Conservation (phyloP, 2,797 vertebrate species). For the Ceyx erithaca region DNA sequence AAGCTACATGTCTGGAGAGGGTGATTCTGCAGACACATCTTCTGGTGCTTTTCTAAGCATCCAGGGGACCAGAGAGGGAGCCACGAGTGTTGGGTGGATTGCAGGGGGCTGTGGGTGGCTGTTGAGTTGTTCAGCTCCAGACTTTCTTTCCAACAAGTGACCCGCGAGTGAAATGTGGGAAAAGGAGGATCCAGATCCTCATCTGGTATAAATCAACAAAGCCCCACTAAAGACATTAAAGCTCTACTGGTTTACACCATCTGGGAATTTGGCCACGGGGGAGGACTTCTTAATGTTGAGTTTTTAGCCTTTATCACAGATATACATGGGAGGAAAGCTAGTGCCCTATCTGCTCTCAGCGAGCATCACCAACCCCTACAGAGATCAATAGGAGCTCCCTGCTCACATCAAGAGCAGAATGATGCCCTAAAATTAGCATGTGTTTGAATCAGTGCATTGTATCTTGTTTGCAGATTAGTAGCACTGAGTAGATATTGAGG, state of each 20-base stretch:
- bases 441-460: constrained; percentile 51
- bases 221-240: constrained; percentile 53
- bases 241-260: constrained; percentile 48
- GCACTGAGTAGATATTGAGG: constrained; percentile 54
- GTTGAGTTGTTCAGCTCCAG: background rate
- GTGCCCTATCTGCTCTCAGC: constrained; percentile 47
- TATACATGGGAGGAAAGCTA: constrained; percentile 48
- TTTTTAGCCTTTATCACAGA: constrained; percentile 52
- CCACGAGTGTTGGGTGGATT: rapidly evolving
- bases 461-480: constrained; percentile 66
- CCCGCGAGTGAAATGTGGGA: constrained; percentile 28
- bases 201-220: constrained; percentile 61
- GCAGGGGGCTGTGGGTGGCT: background rate
- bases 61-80: background rate
- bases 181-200: constrained; percentile 35
- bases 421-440: constrained; percentile 65
- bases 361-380: constrained; percentile 15
- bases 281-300: constrained; percentile 20
- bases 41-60: background rate
- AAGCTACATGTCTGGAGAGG: background rate
- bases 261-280: constrained; percentile 44
- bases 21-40: background rate
- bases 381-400: constrained; percentile 55
- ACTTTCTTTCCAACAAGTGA: constrained; percentile 8
- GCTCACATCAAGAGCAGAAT: constrained; percentile 50